Evolutionary conservation across 2,113 vertebrate species (phyloP), one percentile per base, ranked within the genome.

Genomic region (Pyxicephalus adspersus): DNA sequence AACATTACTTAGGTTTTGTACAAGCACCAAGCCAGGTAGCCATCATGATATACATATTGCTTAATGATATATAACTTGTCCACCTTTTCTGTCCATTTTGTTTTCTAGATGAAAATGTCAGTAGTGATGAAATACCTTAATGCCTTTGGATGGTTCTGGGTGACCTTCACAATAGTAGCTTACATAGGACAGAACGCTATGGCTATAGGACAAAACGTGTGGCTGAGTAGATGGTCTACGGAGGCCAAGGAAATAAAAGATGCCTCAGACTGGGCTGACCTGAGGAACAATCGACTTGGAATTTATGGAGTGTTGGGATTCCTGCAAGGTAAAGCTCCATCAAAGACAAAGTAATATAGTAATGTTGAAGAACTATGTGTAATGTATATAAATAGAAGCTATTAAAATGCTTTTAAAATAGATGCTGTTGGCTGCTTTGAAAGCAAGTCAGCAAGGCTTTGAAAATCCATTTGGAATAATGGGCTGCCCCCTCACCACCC

Each of bases 281-380:
- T 89, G 76, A 82, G 84, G 83, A 88, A 85, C 83, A 86, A 87
- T 29, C 87, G 89, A 64, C 84, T 93, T 34, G 51, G 2, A 57
- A 68, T 88, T 45, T 92, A 86, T 76, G 87, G 87, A 22, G 67
- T 92, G 61, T 51, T 91, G 70, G 90, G 88, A 81, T 83, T 92
- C 18, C 81, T 87, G 23, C 90, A 90, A 89, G 89, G 91, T 87
- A 85, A 64, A 25, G 45, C n/a, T n/a, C n/a, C n/a, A n/a, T n/a
- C n/a, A n/a, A n/a, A n/a, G n/a, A n/a, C n/a, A n/a, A n/a, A n/a
- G n/a, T n/a, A n/a, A n/a, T n/a, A n/a, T n/a, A n/a, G n/a, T n/a
- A n/a, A n/a, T n/a, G n/a, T n/a, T n/a, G n/a, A n/a, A n/a, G n/a
- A n/a, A n/a, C n/a, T n/a, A n/a, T n/a, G n/a, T n/a, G n/a, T n/a